phyloP scores from a whole-genome alignment of 1,140 invertebrate species.

The Paracyclopina nana region DNA sequence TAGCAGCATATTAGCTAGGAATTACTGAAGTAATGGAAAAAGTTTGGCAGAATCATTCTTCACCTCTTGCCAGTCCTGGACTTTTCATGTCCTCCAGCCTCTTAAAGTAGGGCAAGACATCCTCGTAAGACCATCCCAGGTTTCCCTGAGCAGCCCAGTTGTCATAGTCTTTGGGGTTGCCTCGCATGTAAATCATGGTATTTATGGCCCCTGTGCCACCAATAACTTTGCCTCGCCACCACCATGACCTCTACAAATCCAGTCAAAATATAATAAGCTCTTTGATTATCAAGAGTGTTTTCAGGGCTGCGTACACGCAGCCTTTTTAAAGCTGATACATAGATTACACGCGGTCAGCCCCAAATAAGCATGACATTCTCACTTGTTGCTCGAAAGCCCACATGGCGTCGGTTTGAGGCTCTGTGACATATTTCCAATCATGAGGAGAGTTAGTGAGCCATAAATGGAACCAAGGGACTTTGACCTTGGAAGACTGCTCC shows the following conservation, averaged over 20 bases:
- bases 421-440: slow-evolving; percentile 25
- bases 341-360: background rate
- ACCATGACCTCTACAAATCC: slow-evolving; percentile 21
- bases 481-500: slow-evolving; percentile 7
- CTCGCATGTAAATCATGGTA: slow-evolving; percentile 84
- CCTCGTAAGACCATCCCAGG: slow-evolving; percentile 66
- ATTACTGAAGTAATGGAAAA: too few species aligned
- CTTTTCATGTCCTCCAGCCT: slow-evolving; percentile 58
- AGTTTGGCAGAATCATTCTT: too few species aligned
- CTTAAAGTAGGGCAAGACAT: slow-evolving; percentile 65
- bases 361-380: background rate
- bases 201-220: slow-evolving; percentile 81
- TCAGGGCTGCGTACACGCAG: background rate
- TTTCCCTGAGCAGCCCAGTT: slow-evolving; percentile 69
- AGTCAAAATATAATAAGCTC: too few species aligned
- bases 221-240: slow-evolving; percentile 23
- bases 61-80: background rate
- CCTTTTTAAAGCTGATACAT: background rate
- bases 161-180: slow-evolving; percentile 79
- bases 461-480: slow-evolving; percentile 10
- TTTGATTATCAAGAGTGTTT: too few species aligned
- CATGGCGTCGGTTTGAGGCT: slow-evolving; percentile 22
- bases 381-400: slow-evolving; percentile 21
- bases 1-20: too few species aligned
- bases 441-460: slow-evolving; percentile 2